Conservation (phyloP, 2,797 vertebrate species). For the Setipinna tenuifilis region DNA sequence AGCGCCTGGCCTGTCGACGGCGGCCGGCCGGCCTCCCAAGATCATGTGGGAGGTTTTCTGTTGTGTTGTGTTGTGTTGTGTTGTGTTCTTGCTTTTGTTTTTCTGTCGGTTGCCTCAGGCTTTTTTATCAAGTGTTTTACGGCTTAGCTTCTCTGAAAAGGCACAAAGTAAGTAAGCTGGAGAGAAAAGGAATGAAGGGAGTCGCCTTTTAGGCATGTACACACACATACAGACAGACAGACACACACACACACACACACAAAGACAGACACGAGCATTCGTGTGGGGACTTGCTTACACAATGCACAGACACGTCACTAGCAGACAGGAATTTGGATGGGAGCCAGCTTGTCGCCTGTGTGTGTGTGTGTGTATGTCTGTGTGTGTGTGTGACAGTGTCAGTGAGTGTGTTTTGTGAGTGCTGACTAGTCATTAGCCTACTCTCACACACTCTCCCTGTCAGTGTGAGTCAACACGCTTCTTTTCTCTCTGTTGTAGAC, state of each 20-base stretch:
- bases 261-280: neutral
- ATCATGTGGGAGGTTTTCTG: neutral
- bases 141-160: neutral
- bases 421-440: neutral
- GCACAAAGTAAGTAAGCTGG: neutral
- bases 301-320: slow-evolving; percentile 5
- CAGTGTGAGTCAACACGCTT: neutral
- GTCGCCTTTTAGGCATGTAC: neutral
- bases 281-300: slow-evolving; percentile 28
- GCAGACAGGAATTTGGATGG: slow-evolving; percentile 29
- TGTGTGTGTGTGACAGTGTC: slow-evolving; percentile 18
- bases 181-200: neutral
- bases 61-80: neutral
- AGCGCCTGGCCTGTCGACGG: too few species aligned
- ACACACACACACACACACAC: neutral
- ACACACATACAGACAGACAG: neutral
- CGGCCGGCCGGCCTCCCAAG: neutral
- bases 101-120: neutral
- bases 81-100: neutral
- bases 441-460: neutral
- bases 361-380: slow-evolving; percentile 16
- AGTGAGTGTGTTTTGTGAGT: neutral
- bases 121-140: neutral
- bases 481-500: neutral
- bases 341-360: slow-evolving; percentile 40